Evolutionary conservation across 2,888 invertebrate species (phyloP).

Genomic region (Caenorhabditis auriculariae): DNA sequence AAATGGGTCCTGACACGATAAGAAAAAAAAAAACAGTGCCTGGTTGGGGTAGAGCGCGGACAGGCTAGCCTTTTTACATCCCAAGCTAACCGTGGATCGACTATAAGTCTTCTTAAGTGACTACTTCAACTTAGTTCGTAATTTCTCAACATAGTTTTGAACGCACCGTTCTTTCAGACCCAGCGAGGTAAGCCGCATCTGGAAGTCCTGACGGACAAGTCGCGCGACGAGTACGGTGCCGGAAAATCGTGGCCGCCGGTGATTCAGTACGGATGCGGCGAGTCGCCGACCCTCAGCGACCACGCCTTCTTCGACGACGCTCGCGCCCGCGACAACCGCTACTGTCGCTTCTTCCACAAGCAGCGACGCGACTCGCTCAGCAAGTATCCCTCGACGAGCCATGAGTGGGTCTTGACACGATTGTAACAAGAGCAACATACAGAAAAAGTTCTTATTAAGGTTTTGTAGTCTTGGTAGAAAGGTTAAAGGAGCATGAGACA

Average conservation of each 20-base stretch:
- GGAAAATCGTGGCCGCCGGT: conserved; percentile 5
- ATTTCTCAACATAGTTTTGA: too few species aligned
- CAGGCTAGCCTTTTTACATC: too few species aligned
- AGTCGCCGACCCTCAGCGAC: conserved; percentile 3
- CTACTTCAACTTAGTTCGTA: too few species aligned
- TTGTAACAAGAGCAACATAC: not conserved
- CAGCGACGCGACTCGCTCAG: conserved; percentile 46
- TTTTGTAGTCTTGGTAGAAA: too few species aligned
- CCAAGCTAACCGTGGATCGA: too few species aligned
- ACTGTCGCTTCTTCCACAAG: conserved; percentile 40
- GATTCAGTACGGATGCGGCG: conserved; percentile 4
- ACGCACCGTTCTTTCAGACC: too few species aligned
- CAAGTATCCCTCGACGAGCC: conserved; percentile 36
- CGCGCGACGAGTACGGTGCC: conserved; percentile 2
- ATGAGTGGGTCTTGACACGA: conserved; percentile 24
- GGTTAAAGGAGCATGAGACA: too few species aligned
- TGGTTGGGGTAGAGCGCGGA: too few species aligned
- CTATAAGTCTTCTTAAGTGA: too few species aligned
- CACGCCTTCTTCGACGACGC: not conserved
- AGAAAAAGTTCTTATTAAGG: not conserved
- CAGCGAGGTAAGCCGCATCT: conserved; percentile 1
- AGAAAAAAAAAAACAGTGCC: too few species aligned
- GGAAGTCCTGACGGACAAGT: not conserved
- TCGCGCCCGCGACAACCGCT: conserved; percentile 1
- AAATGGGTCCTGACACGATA: too few species aligned